Conservation (phyloP, 2,888 invertebrate genomes). For the Mimachlamys varia region DNA sequence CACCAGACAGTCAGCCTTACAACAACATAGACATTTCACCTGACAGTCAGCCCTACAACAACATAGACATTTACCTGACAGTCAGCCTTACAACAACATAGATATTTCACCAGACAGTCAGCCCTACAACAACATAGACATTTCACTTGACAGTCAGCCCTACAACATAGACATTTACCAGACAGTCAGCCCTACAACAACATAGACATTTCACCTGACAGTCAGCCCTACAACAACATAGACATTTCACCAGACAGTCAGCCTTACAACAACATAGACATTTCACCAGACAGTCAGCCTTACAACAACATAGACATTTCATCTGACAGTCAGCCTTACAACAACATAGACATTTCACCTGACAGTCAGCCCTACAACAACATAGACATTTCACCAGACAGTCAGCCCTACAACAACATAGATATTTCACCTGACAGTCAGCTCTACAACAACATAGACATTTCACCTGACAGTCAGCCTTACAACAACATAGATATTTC, state of each 20-base stretch:
- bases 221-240: constrained; percentile 65
- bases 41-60: constrained; percentile 71
- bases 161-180: constrained; percentile 59
- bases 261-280: constrained; percentile 63
- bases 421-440: constrained; percentile 72
- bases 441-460: constrained; percentile 66
- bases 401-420: constrained; percentile 72
- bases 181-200: constrained; percentile 65
- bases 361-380: constrained; percentile 70
- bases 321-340: too few species aligned
- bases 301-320: too few species aligned
- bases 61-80: constrained; percentile 68
- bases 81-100: constrained; percentile 61
- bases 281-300: constrained; percentile 72
- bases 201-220: constrained; percentile 73
- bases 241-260: too few species aligned
- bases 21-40: constrained; percentile 64
- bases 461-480: too few species aligned
- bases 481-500: constrained; percentile 64
- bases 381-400: too few species aligned
- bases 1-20: too few species aligned
- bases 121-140: constrained; percentile 71
- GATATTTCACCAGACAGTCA: too few species aligned
- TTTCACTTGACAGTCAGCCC: constrained; percentile 72
- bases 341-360: constrained; percentile 66